Evolutionary conservation across 2,888 invertebrate species (phyloP).

Genomic region (Drosophila buzzatii): DNA sequence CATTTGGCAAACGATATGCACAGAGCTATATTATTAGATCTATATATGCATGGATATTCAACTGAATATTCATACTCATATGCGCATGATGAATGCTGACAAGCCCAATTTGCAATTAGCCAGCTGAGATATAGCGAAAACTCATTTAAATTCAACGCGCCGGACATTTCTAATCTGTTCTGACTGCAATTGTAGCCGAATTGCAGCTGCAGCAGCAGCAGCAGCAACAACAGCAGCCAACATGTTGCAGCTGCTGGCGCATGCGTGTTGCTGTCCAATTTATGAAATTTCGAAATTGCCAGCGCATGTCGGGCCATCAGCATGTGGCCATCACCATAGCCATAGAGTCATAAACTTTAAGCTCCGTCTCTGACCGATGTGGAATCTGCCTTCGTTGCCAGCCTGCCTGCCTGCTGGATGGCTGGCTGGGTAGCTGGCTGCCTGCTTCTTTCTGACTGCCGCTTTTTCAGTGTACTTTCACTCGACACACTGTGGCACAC

Average conservation of each 20-base stretch:
- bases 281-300: constrained; percentile 65
- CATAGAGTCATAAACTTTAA: constrained; percentile 35
- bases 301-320: constrained; percentile 58
- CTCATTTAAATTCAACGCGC: constrained; percentile 40
- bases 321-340: constrained; percentile 55
- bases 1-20: constrained; percentile 21
- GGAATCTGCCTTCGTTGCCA: constrained; percentile 29
- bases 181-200: constrained; percentile 53
- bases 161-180: constrained; percentile 62
- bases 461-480: constrained; percentile 58
- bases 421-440: not conserved
- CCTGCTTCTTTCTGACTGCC: constrained; percentile 26
- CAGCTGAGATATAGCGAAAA: constrained; percentile 37
- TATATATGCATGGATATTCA: constrained; percentile 6
- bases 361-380: constrained; percentile 50
- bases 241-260: constrained; percentile 54
- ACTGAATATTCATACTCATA: constrained; percentile 26
- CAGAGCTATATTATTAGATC: constrained; percentile 3
- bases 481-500: constrained; percentile 59
- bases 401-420: not conserved
- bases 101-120: constrained; percentile 66
- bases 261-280: constrained; percentile 75
- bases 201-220: constrained; percentile 24
- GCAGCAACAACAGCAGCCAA: constrained; percentile 35
- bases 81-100: constrained; percentile 43